Evolutionary conservation across 2,797 vertebrate species (phyloP).

Genomic region (Crenuchus spilurus): DNA sequence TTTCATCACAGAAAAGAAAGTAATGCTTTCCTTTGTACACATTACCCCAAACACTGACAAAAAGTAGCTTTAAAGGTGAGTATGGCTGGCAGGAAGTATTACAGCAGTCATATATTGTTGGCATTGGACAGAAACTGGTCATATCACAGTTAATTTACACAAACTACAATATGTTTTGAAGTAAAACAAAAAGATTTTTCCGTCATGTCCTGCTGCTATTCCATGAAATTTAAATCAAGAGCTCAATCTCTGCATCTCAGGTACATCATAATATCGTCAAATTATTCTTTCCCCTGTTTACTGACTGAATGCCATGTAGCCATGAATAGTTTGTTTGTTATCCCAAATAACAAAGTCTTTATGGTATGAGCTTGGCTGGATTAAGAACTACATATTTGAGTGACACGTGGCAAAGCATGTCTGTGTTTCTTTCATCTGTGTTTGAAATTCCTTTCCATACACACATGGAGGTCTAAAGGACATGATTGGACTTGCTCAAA

Average conservation of each 20-base stretch:
- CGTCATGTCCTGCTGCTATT: too few species aligned
- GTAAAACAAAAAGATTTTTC: too few species aligned
- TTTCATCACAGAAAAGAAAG: too few species aligned
- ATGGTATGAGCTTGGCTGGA: constrained; percentile 9
- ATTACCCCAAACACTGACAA: too few species aligned
- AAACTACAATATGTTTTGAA: neutral
- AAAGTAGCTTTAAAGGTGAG: neutral
- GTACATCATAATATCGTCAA: neutral
- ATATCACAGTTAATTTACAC: neutral
- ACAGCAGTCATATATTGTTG: neutral
- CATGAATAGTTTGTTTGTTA: neutral
- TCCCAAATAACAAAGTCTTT: neutral
- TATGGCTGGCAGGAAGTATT: neutral
- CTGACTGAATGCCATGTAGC: neutral
- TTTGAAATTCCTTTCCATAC: constrained; percentile 22
- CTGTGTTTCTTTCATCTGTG: constrained; percentile 34
- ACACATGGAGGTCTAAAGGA: constrained; percentile 30
- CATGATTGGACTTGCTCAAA: constrained; percentile 55
- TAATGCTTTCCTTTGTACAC: too few species aligned
- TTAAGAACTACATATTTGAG: constrained; percentile 15
- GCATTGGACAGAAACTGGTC: neutral
- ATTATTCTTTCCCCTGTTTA: neutral
- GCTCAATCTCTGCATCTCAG: neutral
- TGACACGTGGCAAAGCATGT: constrained; percentile 25
- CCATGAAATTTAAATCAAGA: too few species aligned